Conservation (phyloP, 1,140 invertebrate genomes). For the Metaphire vulgaris region DNA sequence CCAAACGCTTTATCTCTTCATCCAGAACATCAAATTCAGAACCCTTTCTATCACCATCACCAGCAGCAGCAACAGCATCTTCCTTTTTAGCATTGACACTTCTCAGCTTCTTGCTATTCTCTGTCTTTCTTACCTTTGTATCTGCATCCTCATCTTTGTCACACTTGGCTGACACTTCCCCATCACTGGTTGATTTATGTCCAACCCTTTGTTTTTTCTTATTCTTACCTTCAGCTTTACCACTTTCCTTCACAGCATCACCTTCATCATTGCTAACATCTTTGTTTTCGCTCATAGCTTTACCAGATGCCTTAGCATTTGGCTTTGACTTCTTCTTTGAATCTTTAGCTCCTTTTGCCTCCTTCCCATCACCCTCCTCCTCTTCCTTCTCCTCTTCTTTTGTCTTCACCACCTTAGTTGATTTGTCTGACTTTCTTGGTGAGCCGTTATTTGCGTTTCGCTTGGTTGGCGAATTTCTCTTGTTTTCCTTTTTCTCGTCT, state of each 20-base stretch:
- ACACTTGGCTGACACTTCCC: constrained; percentile 17
- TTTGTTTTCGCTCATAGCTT: background rate
- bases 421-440: background rate
- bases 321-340: constrained; percentile 33
- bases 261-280: constrained; percentile 9
- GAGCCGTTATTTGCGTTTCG: too few species aligned
- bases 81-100: too few species aligned
- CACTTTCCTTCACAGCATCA: background rate
- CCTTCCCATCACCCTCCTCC: constrained; percentile 23
- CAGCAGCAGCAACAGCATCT: constrained; percentile 7
- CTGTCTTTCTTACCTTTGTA: constrained; percentile 29
- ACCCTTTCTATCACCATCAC: constrained; percentile 7
- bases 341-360: constrained; percentile 29
- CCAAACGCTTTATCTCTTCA: constrained; percentile 29
- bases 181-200: constrained; percentile 25
- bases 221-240: constrained; percentile 15
- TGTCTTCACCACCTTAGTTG: constrained; percentile 17
- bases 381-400: constrained; percentile 12
- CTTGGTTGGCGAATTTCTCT: background rate
- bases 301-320: too few species aligned
- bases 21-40: constrained; percentile 29
- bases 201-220: constrained; percentile 8
- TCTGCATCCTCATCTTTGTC: constrained; percentile 25
- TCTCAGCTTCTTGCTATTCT: background rate
- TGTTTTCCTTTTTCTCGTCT: constrained; percentile 3